These are phyloP conservation scores for Phylloscopus whistleri DNA, from an alignment of 2,113 vertebrate species.

Conservation along the genomic window DNA sequence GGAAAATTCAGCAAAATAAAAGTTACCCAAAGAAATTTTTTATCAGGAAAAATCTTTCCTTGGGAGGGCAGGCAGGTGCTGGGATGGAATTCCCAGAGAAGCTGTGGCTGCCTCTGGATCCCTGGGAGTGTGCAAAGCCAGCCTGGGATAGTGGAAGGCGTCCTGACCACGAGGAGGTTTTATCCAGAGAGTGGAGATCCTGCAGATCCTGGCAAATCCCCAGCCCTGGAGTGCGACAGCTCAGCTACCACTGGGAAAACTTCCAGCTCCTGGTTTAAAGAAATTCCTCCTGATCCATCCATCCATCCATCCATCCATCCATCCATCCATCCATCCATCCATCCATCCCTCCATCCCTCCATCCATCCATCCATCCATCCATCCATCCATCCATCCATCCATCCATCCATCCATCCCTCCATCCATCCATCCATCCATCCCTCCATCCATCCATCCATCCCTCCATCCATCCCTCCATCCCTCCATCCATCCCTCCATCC, in stretches of 20 bases:
- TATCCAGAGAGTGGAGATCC: neutral
- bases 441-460: too few relatives aligned
- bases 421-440: neutral
- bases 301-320: too few relatives aligned
- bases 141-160: rapidly evolving
- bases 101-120: neutral
- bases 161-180: neutral
- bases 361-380: too few relatives aligned
- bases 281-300: neutral
- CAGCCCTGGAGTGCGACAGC: neutral
- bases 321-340: too few relatives aligned
- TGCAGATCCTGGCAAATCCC: too few relatives aligned
- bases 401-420: neutral
- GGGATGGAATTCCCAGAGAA: neutral
- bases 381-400: neutral
- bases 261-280: too few relatives aligned
- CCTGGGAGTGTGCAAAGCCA: neutral
- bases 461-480: neutral
- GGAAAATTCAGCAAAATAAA: neutral
- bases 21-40: rapidly evolving
- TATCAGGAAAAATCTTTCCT: too few relatives aligned
- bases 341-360: neutral
- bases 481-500: neutral
- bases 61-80: neutral
- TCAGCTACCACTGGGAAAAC: neutral